phyloP scores from a whole-genome alignment of 2,797 vertebrate species.

The Tarsius wallacei region DNA sequence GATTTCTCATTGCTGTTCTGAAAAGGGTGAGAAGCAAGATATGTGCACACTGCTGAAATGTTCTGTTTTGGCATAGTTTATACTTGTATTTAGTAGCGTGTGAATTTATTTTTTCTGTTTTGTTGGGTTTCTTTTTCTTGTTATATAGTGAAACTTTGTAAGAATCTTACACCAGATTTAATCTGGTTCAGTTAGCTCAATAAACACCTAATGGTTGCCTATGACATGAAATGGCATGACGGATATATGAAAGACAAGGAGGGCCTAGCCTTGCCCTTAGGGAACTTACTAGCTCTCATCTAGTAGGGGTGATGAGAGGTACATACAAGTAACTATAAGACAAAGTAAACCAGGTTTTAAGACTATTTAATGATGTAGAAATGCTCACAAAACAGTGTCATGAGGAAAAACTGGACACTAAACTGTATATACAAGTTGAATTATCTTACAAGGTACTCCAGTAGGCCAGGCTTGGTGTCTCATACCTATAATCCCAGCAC shows the following conservation, averaged over 20 bases:
- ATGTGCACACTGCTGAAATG: neutral
- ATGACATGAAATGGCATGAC: neutral
- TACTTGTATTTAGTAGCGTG: neutral
- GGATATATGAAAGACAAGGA: neutral
- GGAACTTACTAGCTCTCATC: neutral
- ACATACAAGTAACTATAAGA: neutral
- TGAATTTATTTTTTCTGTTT: neutral
- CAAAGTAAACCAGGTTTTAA: neutral
- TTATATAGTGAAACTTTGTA: slow-evolving; percentile 46
- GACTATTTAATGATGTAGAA: slow-evolving; percentile 12
- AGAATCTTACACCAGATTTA: neutral
- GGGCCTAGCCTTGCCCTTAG: neutral
- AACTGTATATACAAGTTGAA: neutral
- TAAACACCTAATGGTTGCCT: neutral
- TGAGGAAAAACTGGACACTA: slow-evolving; percentile 18
- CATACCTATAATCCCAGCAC: no score
- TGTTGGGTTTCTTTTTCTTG: neutral
- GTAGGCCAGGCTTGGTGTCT: no score
- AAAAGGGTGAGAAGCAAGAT: neutral
- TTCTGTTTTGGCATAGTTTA: slow-evolving; percentile 25
- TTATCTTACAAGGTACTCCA: neutral
- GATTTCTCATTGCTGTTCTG: neutral
- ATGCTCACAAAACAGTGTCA: slow-evolving; percentile 39
- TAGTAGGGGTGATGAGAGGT: neutral
- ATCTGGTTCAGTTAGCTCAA: slow-evolving; percentile 29